Evolutionary conservation across 2,797 vertebrate genomes (phyloP).

Genomic region (Cygnus olor): DNA sequence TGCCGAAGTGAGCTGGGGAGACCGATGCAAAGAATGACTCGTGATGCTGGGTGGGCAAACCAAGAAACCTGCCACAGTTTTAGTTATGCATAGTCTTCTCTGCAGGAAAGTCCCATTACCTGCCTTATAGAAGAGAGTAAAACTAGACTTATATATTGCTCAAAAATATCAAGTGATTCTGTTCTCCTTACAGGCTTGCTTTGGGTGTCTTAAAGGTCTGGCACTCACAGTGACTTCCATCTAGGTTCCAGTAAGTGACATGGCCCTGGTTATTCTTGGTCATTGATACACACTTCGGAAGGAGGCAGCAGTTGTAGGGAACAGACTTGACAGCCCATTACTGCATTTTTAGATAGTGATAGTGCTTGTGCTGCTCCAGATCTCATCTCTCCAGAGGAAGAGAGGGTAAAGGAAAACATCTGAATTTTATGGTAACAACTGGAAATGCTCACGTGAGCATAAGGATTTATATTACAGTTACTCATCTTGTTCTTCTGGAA

Average conservation of each 20-base stretch:
- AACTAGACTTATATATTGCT: neutral
- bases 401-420: neutral
- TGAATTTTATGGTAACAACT: neutral
- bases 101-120: neutral
- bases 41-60: neutral
- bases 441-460: neutral
- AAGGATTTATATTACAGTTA: neutral
- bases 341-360: neutral
- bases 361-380: neutral
- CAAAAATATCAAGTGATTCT: neutral
- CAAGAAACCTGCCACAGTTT: neutral
- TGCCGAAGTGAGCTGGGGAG: neutral
- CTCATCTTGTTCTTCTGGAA: neutral
- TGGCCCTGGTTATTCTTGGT: neutral
- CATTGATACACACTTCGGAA: neutral
- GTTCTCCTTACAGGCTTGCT: neutral
- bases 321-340: neutral
- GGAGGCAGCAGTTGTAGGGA: neutral
- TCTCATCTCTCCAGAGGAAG: neutral
- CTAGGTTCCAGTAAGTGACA: neutral
- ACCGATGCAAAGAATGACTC: neutral
- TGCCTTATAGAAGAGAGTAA: neutral
- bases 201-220: neutral
- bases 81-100: neutral
- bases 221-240: neutral